Percentiles rank a stretch among this genome's conserved stretches.
Conservation (phyloP, 2,113 vertebrate genomes). For the Ailuropoda melanoleuca region DNA sequence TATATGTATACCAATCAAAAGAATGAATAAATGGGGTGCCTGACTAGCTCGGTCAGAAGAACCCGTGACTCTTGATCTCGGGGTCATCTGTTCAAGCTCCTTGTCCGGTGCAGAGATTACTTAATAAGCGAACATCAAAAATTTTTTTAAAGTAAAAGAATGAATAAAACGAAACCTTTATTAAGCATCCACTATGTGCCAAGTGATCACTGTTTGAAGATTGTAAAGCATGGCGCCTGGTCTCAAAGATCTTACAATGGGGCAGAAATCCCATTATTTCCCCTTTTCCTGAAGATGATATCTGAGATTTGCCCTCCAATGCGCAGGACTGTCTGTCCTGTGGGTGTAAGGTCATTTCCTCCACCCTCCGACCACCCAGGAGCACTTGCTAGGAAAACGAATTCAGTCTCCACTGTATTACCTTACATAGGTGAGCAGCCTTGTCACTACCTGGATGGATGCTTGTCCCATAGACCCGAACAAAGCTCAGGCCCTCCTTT, state of each 20-base stretch:
- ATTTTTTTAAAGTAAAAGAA: background rate
- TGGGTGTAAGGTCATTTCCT: constrained; percentile 8
- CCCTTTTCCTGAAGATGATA: background rate
- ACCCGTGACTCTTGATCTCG: background rate
- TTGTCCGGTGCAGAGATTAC: background rate
- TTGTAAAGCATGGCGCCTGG: background rate
- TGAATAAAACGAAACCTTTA: background rate
- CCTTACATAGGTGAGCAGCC: background rate
- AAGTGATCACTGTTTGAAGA: background rate
- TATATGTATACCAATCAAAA: background rate
- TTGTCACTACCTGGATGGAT: fast-evolving
- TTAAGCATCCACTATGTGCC: background rate
- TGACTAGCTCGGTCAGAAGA: background rate
- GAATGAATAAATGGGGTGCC: background rate
- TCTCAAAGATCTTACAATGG: background rate
- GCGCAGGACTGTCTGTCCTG: background rate
- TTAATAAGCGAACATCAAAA: background rate
- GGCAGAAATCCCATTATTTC: background rate
- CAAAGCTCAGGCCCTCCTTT: background rate
- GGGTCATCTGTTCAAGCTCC: background rate
- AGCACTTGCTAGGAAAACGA: background rate
- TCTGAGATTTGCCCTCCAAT: background rate
- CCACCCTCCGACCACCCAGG: background rate
- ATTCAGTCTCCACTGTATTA: background rate
- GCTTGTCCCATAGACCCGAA: background rate